Evolutionary conservation across 2,888 invertebrate genomes (phyloP).

Genomic region (Drepana falcataria): DNA sequence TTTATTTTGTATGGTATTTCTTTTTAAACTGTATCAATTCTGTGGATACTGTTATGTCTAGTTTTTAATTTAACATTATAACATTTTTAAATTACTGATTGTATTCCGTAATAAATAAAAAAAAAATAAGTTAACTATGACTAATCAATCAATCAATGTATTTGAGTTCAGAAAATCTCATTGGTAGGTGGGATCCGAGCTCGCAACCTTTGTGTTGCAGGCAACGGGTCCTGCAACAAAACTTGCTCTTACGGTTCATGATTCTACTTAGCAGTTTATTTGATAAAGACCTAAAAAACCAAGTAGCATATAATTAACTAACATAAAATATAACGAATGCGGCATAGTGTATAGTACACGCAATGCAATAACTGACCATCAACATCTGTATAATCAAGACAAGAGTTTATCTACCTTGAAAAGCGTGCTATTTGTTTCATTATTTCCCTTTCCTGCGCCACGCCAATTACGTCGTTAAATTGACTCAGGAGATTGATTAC

Average conservation of each 20-base stretch:
- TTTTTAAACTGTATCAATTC: too few relatives aligned
- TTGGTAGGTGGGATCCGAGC: too few relatives aligned
- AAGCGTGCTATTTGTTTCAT: conserved; percentile 36
- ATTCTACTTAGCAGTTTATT: conserved; percentile 9
- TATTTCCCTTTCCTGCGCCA: conserved; percentile 64
- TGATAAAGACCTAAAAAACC: not conserved
- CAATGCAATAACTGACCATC: conserved; percentile 19
- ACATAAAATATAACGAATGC: not conserved
- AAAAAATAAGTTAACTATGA: too few relatives aligned
- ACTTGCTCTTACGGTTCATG: conserved; percentile 9
- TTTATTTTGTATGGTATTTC: too few relatives aligned
- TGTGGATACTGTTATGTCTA: too few relatives aligned
- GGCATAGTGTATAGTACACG: not conserved
- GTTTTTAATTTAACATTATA: too few relatives aligned
- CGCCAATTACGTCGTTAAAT: conserved; percentile 45
- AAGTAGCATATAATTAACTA: not conserved
- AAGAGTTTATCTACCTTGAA: conserved; percentile 51
- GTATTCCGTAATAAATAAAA: too few relatives aligned
- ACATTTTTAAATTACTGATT: too few relatives aligned
- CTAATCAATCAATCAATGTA: too few relatives aligned
- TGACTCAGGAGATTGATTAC: conserved; percentile 32
- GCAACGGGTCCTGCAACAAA: too few relatives aligned
- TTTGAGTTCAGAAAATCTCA: too few relatives aligned
- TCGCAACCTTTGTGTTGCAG: too few relatives aligned
- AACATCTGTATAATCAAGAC: conserved; percentile 21